These are phyloP conservation scores for Heterodera filipjevi DNA, from an alignment of 2,888 invertebrate species.

Conservation along the genomic window DNA sequence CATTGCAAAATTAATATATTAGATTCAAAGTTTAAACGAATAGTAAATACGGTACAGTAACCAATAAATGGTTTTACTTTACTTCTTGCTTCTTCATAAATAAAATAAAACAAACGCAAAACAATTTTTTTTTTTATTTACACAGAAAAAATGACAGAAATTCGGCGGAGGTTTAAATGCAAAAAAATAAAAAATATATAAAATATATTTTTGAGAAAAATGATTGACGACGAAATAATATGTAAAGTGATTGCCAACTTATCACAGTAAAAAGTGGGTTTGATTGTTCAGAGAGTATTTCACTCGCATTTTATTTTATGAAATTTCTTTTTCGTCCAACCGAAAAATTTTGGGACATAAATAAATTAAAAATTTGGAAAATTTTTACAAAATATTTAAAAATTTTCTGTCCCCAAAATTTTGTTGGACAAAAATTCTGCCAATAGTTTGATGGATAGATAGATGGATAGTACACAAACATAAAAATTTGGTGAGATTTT, in stretches of 20 bases:
- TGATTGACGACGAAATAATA: neutral
- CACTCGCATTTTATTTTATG: neutral
- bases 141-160: neutral
- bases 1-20: too few relatives aligned
- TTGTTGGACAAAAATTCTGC: neutral
- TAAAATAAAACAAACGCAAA: neutral
- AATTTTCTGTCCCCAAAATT: too few relatives aligned
- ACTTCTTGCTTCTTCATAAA: too few relatives aligned
- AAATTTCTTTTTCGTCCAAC: neutral
- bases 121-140: neutral
- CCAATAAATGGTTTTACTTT: too few relatives aligned
- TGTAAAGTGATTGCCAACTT: neutral
- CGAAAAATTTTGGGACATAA: neutral
- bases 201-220: neutral
- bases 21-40: too few relatives aligned
- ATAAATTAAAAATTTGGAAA: too few relatives aligned
- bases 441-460: too few relatives aligned
- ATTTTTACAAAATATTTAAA: too few relatives aligned
- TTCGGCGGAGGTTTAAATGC: neutral
- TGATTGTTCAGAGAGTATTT: neutral
- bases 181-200: slow-evolving; percentile 19
- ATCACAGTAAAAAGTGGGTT: neutral
- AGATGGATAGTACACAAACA: neutral
- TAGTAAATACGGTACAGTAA: too few relatives aligned
- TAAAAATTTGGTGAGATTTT: neutral